Conservation (phyloP, 1,140 invertebrate genomes). For the Formica exsecta region DNA sequence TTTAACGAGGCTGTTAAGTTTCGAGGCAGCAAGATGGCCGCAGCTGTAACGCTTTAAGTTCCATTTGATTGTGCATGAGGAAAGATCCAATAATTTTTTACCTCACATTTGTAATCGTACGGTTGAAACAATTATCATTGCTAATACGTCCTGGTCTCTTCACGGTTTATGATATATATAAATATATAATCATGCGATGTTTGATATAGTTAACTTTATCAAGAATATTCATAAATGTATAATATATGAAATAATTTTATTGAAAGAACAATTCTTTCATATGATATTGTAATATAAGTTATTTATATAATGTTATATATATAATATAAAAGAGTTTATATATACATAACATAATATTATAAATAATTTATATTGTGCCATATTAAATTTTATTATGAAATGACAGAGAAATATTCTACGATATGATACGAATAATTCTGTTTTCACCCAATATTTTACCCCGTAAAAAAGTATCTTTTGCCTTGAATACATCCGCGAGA, state of each 20-base stretch:
- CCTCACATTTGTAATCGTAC: background rate
- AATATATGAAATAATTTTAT: background rate
- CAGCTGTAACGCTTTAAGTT: slow-evolving; percentile 76
- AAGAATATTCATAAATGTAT: background rate
- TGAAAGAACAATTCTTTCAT: background rate
- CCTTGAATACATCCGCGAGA: slow-evolving; percentile 10
- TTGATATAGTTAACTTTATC: background rate
- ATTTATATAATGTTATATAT: background rate
- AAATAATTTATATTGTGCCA: too few species aligned
- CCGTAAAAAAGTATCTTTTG: slow-evolving; percentile 15
- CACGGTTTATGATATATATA: background rate
- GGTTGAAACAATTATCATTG: background rate
- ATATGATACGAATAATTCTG: background rate
- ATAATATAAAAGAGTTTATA: too few species aligned
- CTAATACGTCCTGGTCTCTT: background rate
- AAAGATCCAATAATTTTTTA: slow-evolving; percentile 12
- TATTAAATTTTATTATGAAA: background rate
- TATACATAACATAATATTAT: too few species aligned
- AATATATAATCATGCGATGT: background rate
- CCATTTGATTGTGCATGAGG: slow-evolving; percentile 39
- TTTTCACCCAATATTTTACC: slow-evolving; percentile 26
- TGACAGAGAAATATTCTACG: background rate
- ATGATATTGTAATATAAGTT: background rate
- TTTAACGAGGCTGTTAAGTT: slow-evolving; percentile 80
- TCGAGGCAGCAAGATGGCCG: slow-evolving; percentile 79